phyloP scores from a whole-genome alignment of 2,113 vertebrate genomes.

The Guaruba guarouba region DNA sequence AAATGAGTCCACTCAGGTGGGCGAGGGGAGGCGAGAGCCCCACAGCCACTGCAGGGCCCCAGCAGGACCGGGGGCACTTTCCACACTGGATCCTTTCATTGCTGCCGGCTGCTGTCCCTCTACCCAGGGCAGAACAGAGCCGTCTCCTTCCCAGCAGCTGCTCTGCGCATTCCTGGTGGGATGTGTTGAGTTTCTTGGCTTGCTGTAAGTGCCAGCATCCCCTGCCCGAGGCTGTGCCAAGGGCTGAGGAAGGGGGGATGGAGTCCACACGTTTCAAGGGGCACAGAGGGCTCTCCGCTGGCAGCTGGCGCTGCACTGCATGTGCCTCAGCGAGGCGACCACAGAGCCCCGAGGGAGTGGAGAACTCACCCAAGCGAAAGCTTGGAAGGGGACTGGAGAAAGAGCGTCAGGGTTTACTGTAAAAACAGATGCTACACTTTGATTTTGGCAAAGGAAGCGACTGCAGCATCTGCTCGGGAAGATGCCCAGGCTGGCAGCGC shows the following conservation, averaged over 20 bases:
- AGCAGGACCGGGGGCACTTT: neutral
- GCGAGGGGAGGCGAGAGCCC: neutral
- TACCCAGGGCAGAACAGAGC: neutral
- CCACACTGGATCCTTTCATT: neutral
- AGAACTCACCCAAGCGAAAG: neutral
- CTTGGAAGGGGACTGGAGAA: neutral
- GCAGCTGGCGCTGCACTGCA: neutral
- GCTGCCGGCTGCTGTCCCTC: neutral
- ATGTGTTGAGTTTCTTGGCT: neutral
- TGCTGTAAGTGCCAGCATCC: neutral
- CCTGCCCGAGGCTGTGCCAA: neutral
- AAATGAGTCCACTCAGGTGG: neutral
- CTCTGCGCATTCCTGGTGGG: neutral
- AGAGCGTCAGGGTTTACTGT: neutral
- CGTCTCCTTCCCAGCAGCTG: neutral
- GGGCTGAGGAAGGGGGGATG: neutral
- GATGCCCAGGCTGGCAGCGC: neutral
- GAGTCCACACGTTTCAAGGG: fast-evolving
- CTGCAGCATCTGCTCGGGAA: neutral
- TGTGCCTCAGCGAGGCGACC: fast-evolving
- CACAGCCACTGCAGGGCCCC: fast-evolving
- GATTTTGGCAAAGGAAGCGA: neutral
- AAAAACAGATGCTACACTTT: neutral
- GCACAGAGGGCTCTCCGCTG: neutral
- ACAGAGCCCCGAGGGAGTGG: neutral